phyloP scores from a whole-genome alignment of 2,113 vertebrate species.

The Pteropus alecto region DNA sequence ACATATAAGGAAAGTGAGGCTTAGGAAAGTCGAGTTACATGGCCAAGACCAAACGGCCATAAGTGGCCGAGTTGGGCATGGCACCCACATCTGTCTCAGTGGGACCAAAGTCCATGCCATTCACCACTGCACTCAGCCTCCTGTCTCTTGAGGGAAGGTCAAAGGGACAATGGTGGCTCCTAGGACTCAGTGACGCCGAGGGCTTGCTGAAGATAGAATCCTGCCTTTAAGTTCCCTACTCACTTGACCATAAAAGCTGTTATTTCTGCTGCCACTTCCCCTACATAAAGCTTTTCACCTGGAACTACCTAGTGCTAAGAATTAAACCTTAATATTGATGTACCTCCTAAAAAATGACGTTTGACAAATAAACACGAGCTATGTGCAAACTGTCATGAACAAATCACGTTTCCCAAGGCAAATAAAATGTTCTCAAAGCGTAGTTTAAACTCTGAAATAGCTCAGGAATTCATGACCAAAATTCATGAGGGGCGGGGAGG shows the following conservation, averaged over 20 bases:
- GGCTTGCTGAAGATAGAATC: background rate
- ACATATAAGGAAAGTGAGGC: background rate
- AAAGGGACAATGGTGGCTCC: background rate
- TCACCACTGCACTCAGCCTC: background rate
- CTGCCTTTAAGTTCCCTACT: background rate
- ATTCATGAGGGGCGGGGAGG: background rate
- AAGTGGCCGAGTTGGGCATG: background rate
- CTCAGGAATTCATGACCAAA: background rate
- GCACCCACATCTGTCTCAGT: background rate
- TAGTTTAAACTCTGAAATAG: background rate
- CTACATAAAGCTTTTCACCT: background rate
- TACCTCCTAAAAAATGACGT: background rate
- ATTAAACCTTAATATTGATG: background rate
- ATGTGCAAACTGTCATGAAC: background rate
- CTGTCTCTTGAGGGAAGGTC: background rate
- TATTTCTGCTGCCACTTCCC: background rate
- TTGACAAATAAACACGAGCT: background rate
- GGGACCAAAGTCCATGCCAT: background rate
- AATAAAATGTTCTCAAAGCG: background rate
- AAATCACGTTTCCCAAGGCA: background rate
- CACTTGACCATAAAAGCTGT: background rate
- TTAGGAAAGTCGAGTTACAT: background rate
- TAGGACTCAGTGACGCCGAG: background rate
- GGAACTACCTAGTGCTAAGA: background rate
- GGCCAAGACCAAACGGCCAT: background rate